Conservation (phyloP, 35 echinoderm and acorn worm genomes). For the Apostichopus parvimensis region DNA sequence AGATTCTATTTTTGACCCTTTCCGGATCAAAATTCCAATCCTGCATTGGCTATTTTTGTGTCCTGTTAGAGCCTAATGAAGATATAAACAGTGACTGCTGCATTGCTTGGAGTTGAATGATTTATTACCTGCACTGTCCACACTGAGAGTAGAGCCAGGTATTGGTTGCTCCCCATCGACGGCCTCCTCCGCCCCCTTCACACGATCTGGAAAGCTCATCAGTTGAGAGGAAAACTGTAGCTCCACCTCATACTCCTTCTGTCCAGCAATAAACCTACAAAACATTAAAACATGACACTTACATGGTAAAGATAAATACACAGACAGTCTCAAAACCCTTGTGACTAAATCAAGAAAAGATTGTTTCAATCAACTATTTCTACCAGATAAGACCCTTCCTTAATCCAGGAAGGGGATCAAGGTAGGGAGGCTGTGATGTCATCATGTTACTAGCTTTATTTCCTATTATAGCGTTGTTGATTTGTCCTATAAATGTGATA, state of each 20-base stretch:
- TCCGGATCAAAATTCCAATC: too few species aligned
- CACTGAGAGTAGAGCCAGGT: constrained; percentile 60
- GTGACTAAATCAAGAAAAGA: background rate
- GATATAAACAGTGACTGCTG: background rate
- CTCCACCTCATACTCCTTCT: constrained; percentile 98
- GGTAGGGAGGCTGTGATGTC: too few species aligned
- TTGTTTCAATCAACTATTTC: too few species aligned
- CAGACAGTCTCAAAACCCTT: background rate
- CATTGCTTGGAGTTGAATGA: too few species aligned
- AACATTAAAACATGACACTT: background rate
- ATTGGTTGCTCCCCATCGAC: constrained; percentile 91
- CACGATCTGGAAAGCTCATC: constrained; percentile 78
- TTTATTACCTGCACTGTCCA: background rate
- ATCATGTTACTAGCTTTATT: too few species aligned
- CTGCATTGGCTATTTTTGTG: background rate
- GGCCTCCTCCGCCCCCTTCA: constrained; percentile 82
- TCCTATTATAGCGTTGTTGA: too few species aligned
- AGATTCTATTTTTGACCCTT: too few species aligned
- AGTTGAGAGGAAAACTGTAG: constrained; percentile 90
- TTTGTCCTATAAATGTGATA: too few species aligned
- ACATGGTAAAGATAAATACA: background rate
- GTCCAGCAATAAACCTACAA: constrained; percentile 85
- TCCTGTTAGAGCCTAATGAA: background rate
- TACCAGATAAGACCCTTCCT: too few species aligned
- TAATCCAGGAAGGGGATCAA: too few species aligned